Base-by-base conservation (phyloP, 1,140 invertebrate species). In the Eumaeus atala region DNA sequence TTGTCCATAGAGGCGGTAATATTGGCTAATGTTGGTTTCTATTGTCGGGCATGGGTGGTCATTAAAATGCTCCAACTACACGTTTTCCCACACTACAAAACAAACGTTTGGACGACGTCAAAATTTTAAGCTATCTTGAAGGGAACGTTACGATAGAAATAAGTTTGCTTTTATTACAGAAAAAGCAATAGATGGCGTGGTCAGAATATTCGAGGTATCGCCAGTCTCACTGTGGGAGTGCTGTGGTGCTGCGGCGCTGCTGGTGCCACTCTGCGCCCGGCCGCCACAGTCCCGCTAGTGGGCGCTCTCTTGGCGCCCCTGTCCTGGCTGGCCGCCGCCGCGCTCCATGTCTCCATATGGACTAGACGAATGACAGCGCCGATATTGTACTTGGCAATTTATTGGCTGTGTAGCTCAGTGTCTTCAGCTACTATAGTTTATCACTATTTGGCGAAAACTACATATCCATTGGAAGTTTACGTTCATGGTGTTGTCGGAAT, bases 291-390 rank as follows among this genome's bases (percentile, higher is more conserved):
- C 14, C 66, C 58, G 1, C 64, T 84, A 35, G 72, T 77, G 6
- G 63, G 67, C 1, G 65, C 68, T 0, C 56, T 83, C 1, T 64
- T 77, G 64, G 61, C 76, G 1, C 77, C 79, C 1, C 62, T 77
- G 12, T 70, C 72, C 10, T 84, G 83, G 83, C 54, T 84, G 8
- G 76, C 80, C 0, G 74, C 78, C 16, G 72, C 74, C 12, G 72
- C 69, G 0, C 70, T 86, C 12, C 83, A 86, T 55, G 63, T 79
- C 0, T 58, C 72, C 0, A 69, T 86, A 1, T 84, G 83, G 83
- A 76, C 64, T 6, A 65, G 80, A 11, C 70, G 71, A 12, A 64
- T 73, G 3, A 66, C 67, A 3, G 70, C 83, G 0, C 76, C 79
- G 12, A 61, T 80, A 28, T 72, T 84, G 3, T 86, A 84, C 59